Conservation (phyloP, 2,797 vertebrate genomes). For the Catharus ustulatus region DNA sequence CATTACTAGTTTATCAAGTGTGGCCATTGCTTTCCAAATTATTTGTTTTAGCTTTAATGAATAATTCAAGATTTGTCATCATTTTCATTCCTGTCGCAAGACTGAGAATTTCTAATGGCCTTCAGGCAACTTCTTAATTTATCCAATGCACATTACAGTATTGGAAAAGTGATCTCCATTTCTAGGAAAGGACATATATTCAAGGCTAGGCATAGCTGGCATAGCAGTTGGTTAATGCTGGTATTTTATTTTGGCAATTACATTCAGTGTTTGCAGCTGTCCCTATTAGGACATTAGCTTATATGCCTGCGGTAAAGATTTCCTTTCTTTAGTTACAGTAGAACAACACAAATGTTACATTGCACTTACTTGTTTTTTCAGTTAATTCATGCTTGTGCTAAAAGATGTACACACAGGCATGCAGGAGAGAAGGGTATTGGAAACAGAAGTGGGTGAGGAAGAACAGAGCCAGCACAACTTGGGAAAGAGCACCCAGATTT, state of each 20-base stretch:
- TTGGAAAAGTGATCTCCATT: not conserved
- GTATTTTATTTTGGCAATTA: not conserved
- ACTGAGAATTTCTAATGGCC: not conserved
- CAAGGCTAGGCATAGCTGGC: not conserved
- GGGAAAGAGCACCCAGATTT: not conserved
- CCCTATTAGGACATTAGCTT: not conserved
- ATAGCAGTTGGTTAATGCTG: not conserved
- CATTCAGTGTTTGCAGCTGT: not conserved
- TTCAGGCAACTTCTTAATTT: not conserved
- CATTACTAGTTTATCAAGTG: not conserved
- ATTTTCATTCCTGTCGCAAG: not conserved
- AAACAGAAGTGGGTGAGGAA: not conserved
- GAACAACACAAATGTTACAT: not conserved
- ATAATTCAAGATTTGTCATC: not conserved
- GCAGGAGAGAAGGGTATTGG: not conserved
- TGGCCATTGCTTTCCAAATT: not conserved
- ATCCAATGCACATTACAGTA: not conserved
- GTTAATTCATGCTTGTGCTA: not conserved
- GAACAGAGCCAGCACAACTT: not conserved
- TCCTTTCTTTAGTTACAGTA: not conserved
- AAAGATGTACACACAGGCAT: rapidly evolving
- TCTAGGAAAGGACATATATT: not conserved
- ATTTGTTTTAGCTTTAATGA: not conserved
- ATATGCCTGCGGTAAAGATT: not conserved
- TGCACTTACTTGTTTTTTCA: not conserved